phyloP scores from a whole-genome alignment of 2,888 invertebrate genomes.

The Cremastinae sp. region DNA sequence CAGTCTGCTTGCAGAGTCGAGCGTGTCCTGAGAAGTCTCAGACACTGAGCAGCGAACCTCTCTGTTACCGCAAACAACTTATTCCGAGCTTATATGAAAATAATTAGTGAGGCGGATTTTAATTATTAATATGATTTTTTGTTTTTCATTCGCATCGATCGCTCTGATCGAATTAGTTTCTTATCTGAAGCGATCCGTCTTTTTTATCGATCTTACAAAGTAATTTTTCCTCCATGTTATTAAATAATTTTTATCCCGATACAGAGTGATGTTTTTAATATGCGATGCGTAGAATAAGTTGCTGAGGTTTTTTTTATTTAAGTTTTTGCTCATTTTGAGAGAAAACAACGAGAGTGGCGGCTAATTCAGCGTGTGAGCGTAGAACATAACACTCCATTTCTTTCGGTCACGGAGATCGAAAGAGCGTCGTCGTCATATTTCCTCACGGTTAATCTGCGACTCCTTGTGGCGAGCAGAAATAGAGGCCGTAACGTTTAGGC shows the following conservation, averaged over 20 bases:
- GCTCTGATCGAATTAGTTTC: background rate
- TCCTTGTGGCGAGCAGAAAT: slow-evolving; percentile 27
- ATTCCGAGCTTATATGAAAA: background rate
- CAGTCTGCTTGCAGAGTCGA: slow-evolving; percentile 26
- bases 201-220: too few species aligned
- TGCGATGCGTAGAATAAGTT: too few species aligned
- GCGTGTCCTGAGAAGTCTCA: slow-evolving; percentile 22
- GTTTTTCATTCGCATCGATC: background rate
- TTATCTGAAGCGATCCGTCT: too few species aligned
- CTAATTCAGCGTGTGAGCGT: background rate
- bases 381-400: background rate
- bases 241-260: too few species aligned
- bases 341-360: too few species aligned
- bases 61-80: slow-evolving; percentile 28
- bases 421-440: slow-evolving; percentile 35
- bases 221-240: too few species aligned
- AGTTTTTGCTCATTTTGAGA: too few species aligned
- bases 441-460: slow-evolving; percentile 8
- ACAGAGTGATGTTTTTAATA: too few species aligned
- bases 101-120: slow-evolving; percentile 7
- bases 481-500: slow-evolving; percentile 37
- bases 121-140: slow-evolving; percentile 13
- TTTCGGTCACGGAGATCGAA: slow-evolving; percentile 1
- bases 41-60: slow-evolving; percentile 23
- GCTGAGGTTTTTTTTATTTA: background rate